Evolutionary conservation across 2,113 vertebrate species (phyloP).

Genomic region (Numida meleagris): DNA sequence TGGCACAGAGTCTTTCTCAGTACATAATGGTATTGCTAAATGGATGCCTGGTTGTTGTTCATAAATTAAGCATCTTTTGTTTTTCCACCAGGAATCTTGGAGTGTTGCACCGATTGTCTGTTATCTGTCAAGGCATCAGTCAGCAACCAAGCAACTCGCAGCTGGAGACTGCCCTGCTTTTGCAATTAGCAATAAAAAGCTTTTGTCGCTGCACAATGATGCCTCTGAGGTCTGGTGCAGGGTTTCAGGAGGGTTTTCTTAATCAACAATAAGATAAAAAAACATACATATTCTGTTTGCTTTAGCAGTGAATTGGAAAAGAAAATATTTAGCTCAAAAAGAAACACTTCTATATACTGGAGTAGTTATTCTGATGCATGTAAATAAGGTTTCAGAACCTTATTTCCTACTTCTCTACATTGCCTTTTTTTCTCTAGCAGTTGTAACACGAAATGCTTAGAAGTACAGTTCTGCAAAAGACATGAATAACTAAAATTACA

Average conservation of each 20-base stretch:
- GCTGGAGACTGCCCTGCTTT: slow-evolving; percentile 56
- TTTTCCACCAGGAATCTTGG: slow-evolving; percentile 42
- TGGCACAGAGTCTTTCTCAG: neutral
- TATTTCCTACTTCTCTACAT: neutral
- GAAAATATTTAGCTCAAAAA: slow-evolving; percentile 12
- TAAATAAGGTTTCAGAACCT: neutral
- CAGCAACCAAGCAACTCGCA: slow-evolving; percentile 56
- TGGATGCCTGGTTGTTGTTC: slow-evolving; percentile 41
- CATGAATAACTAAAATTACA: neutral
- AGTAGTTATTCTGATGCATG: slow-evolving; percentile 4
- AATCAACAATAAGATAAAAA: slow-evolving; percentile 43
- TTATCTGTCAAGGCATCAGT: slow-evolving; percentile 67
- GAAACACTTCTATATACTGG: neutral
- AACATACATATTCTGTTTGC: slow-evolving; percentile 12
- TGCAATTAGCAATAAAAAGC: slow-evolving; percentile 54
- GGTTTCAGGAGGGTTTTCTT: slow-evolving; percentile 30
- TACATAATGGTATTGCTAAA: slow-evolving; percentile 19
- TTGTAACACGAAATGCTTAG: neutral
- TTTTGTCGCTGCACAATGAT: slow-evolving; percentile 55
- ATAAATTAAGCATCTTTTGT: slow-evolving; percentile 7
- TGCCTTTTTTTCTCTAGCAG: neutral
- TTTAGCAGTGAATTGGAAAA: slow-evolving; percentile 39
- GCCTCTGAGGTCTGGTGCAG: slow-evolving; percentile 35
- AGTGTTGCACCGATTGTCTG: slow-evolving; percentile 21
- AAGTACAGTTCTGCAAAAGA: neutral